Evolutionary conservation across 2,797 vertebrate genomes (phyloP), one percentile per base, ranked within the genome.

Genomic region (Salmo trutta): DNA sequence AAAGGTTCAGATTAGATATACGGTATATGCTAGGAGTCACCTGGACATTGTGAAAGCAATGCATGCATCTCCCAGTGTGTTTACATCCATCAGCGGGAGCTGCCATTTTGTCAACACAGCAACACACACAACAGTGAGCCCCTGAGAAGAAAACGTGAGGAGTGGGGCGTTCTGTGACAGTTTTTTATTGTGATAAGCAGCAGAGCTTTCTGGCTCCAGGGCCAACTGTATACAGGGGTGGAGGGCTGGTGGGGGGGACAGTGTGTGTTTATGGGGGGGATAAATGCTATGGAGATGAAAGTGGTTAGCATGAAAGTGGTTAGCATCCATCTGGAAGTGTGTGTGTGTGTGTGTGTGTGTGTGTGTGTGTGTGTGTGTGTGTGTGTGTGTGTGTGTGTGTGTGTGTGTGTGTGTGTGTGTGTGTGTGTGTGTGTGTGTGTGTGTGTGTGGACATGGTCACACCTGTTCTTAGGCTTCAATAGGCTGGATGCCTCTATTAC

Each of bases 101-200:
- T 27, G 71, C 29, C 54, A 72, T 72, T 21, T 72, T 72, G 71
- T 72, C 52, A 74, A 41, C 72, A 14, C 15, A 33, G 31, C 27
- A 68, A 10, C 67, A 69, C 5, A 31, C 19, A 21, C 31, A 4
- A 21, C 31, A 10, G 33, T 21, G 79, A 47, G 41, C 41, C 10
- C 10, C 10, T 75, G 77, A 75, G 54, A 77, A 79, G 86, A 78
- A 81, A 59, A 33, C 10, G n/a, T 33, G 77, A 56, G 33, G 70
- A 52, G 69, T 27, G 66, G 68, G 81, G 59, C 80, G 59, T 77
- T 88, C 59, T 1, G 67, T 84, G 86, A 89, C 90, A 89, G 88
- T 89, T 88, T 91, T 84, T 91, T 80, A 90, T 77, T 17, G n/a
- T 75, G 79, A 87, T 77, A 62, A 15, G 71, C 59, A 24, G 21